phyloP scores from a whole-genome alignment of 2,113 vertebrate species.

The Candoia aspera region DNA sequence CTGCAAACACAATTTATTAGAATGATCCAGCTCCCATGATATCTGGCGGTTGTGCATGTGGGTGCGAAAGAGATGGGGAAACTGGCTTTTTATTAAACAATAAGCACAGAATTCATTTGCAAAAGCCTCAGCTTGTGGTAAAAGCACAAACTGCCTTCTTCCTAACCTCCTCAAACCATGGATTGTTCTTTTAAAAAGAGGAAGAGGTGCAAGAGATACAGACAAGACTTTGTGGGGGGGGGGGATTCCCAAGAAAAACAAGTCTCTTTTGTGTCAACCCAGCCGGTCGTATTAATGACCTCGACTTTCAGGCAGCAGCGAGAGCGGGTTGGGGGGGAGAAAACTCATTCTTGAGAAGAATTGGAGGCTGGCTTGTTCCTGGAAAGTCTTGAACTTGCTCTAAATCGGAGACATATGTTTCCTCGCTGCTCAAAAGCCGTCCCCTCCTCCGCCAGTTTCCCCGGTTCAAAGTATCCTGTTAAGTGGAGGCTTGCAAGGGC shows the following conservation, averaged over 20 bases:
- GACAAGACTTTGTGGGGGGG: not conserved
- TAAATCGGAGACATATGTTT: slow-evolving; percentile 43
- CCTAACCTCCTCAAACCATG: not conserved
- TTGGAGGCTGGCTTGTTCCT: not conserved
- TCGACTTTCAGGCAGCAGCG: slow-evolving; percentile 11
- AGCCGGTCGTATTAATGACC: slow-evolving; percentile 8
- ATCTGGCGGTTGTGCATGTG: not conserved
- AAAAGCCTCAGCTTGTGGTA: not conserved
- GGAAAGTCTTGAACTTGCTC: slow-evolving; percentile 36
- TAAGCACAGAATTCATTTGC: no score
- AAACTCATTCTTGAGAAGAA: slow-evolving; percentile 34
- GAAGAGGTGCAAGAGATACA: not conserved
- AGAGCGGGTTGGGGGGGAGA: not conserved
- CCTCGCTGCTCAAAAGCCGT: slow-evolving; percentile 27
- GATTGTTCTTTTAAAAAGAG: not conserved
- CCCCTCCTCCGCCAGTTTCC: not conserved
- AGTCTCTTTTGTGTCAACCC: slow-evolving; percentile 12
- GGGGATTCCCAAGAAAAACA: fast-evolving
- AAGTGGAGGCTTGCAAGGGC: not conserved
- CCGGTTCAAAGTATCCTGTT: not conserved
- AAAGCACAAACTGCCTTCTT: not conserved
- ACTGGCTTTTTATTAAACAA: not conserved
- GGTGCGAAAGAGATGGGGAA: not conserved
- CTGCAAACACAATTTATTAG: not conserved
- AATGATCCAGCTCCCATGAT: not conserved